phyloP scores from a whole-genome alignment of 2,113 vertebrate genomes.

The Haemorhous mexicanus region DNA sequence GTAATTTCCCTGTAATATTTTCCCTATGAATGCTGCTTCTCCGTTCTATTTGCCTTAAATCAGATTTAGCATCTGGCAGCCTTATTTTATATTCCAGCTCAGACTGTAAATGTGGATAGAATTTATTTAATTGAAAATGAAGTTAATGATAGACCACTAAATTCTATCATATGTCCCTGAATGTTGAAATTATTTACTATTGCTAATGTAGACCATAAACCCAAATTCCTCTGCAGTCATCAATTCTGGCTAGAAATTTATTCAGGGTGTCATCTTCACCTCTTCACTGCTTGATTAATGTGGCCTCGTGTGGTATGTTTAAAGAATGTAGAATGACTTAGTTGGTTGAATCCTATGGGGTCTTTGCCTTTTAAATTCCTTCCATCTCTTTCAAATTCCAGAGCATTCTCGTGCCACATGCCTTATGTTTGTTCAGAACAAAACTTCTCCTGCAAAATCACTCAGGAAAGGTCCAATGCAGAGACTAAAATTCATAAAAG shows the following conservation, averaged over 20 bases:
- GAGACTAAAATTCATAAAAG: neutral
- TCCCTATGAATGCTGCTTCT: neutral
- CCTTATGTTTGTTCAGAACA: constrained; percentile 1
- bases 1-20: neutral
- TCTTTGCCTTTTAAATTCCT: neutral
- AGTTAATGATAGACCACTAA: neutral
- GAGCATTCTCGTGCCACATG: neutral
- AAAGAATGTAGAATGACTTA: neutral
- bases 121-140: constrained; percentile 16
- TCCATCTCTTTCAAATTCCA: constrained; percentile 1
- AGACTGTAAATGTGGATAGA: neutral
- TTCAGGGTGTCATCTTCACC: constrained; percentile 58
- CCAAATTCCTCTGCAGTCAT: constrained; percentile 35
- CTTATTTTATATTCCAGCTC: neutral
- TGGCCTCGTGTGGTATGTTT: neutral
- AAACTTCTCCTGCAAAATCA: neutral
- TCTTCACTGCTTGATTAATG: constrained; percentile 53
- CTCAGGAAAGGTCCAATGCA: neutral
- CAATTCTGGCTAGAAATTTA: constrained; percentile 53
- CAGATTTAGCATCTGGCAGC: neutral
- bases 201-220: constrained; percentile 49
- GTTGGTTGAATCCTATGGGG: neutral
- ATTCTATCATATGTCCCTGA: constrained; percentile 3
- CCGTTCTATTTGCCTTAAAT: neutral
- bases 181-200: constrained; percentile 41